These are phyloP conservation scores for Drosophila crucigera DNA, from an alignment of 2,888 invertebrate species.

Conservation along the genomic window DNA sequence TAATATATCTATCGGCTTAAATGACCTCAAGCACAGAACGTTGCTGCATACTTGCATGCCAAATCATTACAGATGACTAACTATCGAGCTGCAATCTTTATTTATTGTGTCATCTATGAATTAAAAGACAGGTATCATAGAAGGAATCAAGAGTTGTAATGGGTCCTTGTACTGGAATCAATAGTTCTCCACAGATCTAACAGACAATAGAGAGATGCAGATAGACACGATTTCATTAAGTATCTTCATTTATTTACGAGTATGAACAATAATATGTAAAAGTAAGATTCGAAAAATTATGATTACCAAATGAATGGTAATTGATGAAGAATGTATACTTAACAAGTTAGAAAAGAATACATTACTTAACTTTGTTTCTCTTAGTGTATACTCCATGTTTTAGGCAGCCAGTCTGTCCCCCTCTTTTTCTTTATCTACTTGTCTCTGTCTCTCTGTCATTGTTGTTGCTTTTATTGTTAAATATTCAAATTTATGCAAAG, in stretches of 20 bases:
- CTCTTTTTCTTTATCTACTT: neutral
- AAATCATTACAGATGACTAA: neutral
- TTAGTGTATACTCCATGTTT: slow-evolving; percentile 22
- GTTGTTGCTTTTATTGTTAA: slow-evolving; percentile 61
- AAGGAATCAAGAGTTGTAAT: neutral
- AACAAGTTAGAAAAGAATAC: neutral
- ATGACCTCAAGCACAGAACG: no score
- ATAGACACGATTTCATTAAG: neutral
- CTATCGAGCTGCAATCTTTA: no score
- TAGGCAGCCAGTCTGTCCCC: neutral
- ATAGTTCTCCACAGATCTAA: neutral
- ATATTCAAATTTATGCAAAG: slow-evolving; percentile 79
- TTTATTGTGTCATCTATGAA: no score
- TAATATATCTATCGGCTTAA: neutral
- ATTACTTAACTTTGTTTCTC: slow-evolving; percentile 4
- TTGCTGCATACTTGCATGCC: neutral
- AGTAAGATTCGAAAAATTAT: neutral
- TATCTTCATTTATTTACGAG: neutral
- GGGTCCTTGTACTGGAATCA: neutral
- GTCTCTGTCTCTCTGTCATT: slow-evolving; percentile 38
- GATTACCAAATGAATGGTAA: neutral
- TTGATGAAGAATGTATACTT: neutral
- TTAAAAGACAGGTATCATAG: neutral
- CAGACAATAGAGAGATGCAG: neutral
- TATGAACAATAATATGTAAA: neutral